Evolutionary conservation across 1,140 invertebrate species (phyloP).

Genomic region (Leptoteleia sp.): DNA sequence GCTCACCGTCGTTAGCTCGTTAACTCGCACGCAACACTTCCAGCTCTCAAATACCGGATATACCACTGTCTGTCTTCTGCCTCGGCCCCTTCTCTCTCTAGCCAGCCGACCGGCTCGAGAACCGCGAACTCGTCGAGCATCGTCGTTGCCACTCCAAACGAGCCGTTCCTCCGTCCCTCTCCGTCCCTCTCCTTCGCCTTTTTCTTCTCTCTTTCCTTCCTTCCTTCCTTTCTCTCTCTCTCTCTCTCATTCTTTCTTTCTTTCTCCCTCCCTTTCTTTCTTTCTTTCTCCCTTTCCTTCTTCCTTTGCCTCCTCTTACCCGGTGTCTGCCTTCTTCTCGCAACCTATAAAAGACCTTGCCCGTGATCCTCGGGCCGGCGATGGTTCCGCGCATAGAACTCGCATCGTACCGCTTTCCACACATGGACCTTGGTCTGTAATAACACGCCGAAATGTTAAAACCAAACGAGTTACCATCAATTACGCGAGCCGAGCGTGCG

Average conservation of each 20-base stretch:
- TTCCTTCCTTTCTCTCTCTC: neutral
- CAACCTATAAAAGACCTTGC: slow-evolving; percentile 68
- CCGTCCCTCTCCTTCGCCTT: slow-evolving; percentile 11
- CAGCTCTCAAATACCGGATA: slow-evolving; percentile 80
- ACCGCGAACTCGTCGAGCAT: slow-evolving; percentile 64
- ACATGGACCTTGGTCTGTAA: slow-evolving; percentile 67
- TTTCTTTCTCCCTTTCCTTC: neutral
- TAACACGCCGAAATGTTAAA: slow-evolving; percentile 68
- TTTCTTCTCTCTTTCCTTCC: slow-evolving; percentile 23
- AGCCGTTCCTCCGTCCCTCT: slow-evolving; percentile 39
- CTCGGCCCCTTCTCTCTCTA: slow-evolving; percentile 60
- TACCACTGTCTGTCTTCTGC: slow-evolving; percentile 72
- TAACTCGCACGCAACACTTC: slow-evolving; percentile 82
- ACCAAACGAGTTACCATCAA: slow-evolving; percentile 69
- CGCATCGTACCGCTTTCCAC: slow-evolving; percentile 68
- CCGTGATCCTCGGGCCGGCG: slow-evolving; percentile 57
- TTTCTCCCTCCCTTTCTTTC: neutral
- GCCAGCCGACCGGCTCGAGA: slow-evolving; percentile 66
- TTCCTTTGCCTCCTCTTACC: too few relatives aligned
- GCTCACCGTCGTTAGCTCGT: slow-evolving; percentile 81
- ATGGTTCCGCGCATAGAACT: slow-evolving; percentile 67
- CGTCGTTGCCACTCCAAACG: slow-evolving; percentile 63
- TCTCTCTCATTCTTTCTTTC: neutral
- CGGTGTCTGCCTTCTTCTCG: slow-evolving; percentile 10
- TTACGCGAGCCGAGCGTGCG: slow-evolving; percentile 58